phyloP scores from a whole-genome alignment of 1,140 invertebrate genomes.

The Drosophila carrolli region DNA sequence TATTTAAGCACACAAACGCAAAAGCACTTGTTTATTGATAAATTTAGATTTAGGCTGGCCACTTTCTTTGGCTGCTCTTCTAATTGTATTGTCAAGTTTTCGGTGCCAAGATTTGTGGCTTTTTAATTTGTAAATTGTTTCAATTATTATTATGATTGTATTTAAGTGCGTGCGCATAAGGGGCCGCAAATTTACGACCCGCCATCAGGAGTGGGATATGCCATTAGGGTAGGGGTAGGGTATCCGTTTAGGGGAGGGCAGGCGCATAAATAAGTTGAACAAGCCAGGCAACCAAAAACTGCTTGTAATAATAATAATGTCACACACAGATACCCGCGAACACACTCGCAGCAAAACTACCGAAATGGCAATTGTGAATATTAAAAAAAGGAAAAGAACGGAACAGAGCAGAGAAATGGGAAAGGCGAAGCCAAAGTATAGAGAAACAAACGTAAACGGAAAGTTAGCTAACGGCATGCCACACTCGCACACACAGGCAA shows the following conservation, averaged over 20 bases:
- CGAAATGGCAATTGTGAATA: slow-evolving; percentile 83
- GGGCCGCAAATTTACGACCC: slow-evolving; percentile 77
- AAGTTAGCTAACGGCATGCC: slow-evolving; percentile 72
- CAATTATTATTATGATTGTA: slow-evolving; percentile 84
- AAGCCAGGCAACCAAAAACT: slow-evolving; percentile 75
- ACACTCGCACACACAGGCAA: slow-evolving; percentile 38
- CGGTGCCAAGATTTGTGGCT: slow-evolving; percentile 83
- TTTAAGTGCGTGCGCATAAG: slow-evolving; percentile 82
- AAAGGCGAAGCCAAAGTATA: slow-evolving; percentile 47
- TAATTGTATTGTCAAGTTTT: slow-evolving; percentile 81
- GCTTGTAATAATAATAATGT: slow-evolving; percentile 82
- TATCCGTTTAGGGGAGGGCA: slow-evolving; percentile 24
- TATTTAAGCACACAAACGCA: slow-evolving; percentile 6
- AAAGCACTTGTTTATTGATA: slow-evolving; percentile 31
- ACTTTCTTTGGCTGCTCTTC: slow-evolving; percentile 56
- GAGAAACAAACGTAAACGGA: slow-evolving; percentile 67
- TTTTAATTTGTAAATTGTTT: slow-evolving; percentile 84
- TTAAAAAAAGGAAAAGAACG: slow-evolving; percentile 67
- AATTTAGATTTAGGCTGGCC: slow-evolving; percentile 48
- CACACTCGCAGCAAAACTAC: slow-evolving; percentile 63
- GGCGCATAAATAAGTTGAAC: slow-evolving; percentile 80
- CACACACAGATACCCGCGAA: slow-evolving; percentile 59
- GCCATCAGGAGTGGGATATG: slow-evolving; percentile 21
- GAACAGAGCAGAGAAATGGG: slow-evolving; percentile 10
- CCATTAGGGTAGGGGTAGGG: slow-evolving; percentile 16